A percentile compares a stretch with the other conserved stretches of the same genome.
Conservation (phyloP, 2,888 invertebrate genomes). For the Macrosiphum euphorbiae region DNA sequence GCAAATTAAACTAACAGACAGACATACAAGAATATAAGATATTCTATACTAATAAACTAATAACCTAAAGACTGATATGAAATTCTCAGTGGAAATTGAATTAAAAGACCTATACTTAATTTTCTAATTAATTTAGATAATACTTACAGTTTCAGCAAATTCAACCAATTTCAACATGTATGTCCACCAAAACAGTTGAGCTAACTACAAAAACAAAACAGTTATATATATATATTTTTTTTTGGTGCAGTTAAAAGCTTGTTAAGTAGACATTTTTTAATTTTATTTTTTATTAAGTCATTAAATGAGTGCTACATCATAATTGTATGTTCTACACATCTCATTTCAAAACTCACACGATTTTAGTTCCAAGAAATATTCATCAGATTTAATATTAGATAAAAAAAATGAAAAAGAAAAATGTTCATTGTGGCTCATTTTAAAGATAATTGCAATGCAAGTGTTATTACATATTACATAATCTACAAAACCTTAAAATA, state of each 20-base stretch:
- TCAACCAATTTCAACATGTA: slow-evolving; percentile 78
- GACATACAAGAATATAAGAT: not conserved
- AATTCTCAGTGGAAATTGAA: not conserved
- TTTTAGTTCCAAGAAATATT: not conserved
- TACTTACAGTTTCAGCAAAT: slow-evolving; percentile 75
- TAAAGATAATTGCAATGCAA: not conserved
- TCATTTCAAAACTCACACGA: not conserved
- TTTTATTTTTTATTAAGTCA: not conserved
- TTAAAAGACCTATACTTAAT: not conserved
- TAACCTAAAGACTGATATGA: not conserved
- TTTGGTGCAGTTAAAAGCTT: not conserved
- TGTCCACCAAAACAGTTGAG: slow-evolving; percentile 76
- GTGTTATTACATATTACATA: not conserved
- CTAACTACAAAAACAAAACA: slow-evolving; percentile 69
- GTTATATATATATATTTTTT: not conserved
- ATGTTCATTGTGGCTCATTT: not conserved
- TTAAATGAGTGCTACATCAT: not conserved
- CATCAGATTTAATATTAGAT: not conserved
- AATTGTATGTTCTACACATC: not conserved
- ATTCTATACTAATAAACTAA: not conserved
- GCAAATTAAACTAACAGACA: not conserved
- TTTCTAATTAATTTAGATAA: not conserved
- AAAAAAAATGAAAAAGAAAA: not conserved
- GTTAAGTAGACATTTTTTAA: not conserved
- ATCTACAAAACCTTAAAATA: not conserved